These are phyloP conservation scores for Anoncus sp. DNA, from an alignment of 2,888 invertebrate genomes.

Conservation along the genomic window DNA sequence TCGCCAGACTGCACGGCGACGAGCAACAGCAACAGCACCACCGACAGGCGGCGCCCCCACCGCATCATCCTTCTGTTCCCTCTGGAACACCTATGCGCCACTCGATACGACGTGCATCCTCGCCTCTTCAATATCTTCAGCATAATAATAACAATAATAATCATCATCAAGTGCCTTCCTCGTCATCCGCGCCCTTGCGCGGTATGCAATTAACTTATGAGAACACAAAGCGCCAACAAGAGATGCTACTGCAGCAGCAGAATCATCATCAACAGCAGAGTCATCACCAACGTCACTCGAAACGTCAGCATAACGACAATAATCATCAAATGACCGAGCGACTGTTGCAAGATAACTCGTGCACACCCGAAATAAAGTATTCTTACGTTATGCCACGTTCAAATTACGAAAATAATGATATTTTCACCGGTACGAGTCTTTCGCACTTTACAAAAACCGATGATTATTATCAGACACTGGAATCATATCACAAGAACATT, in stretches of 20 bases:
- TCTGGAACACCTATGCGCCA: slow-evolving; percentile 54
- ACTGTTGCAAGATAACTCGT: slow-evolving; percentile 31
- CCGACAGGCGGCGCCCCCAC: slow-evolving; percentile 58
- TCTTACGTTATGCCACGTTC: slow-evolving; percentile 48
- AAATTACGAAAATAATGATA: slow-evolving; percentile 45
- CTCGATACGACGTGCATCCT: slow-evolving; percentile 51
- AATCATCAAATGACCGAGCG: slow-evolving; percentile 24
- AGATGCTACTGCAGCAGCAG: slow-evolving; percentile 31
- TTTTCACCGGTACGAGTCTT: neutral
- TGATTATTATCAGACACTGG: slow-evolving; percentile 49
- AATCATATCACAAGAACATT: slow-evolving; percentile 47
- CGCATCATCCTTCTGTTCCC: slow-evolving; percentile 70
- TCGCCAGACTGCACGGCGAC: slow-evolving; percentile 83
- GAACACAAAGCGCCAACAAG: slow-evolving; percentile 64
- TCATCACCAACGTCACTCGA: slow-evolving; percentile 54
- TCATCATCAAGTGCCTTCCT: slow-evolving; percentile 52
- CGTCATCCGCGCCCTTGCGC: slow-evolving; percentile 47
- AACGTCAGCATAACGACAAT: slow-evolving; percentile 42
- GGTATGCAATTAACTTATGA: slow-evolving; percentile 60
- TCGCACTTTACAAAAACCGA: slow-evolving; percentile 42
- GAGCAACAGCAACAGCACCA: slow-evolving; percentile 74
- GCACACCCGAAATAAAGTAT: slow-evolving; percentile 52
- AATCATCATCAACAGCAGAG: slow-evolving; percentile 58
- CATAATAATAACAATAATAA: slow-evolving; percentile 59
- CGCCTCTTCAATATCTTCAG: slow-evolving; percentile 84